Evolutionary conservation across 2,797 vertebrate genomes (phyloP), one percentile per base, ranked within the genome.

Genomic region (Takifugu rubripes): DNA sequence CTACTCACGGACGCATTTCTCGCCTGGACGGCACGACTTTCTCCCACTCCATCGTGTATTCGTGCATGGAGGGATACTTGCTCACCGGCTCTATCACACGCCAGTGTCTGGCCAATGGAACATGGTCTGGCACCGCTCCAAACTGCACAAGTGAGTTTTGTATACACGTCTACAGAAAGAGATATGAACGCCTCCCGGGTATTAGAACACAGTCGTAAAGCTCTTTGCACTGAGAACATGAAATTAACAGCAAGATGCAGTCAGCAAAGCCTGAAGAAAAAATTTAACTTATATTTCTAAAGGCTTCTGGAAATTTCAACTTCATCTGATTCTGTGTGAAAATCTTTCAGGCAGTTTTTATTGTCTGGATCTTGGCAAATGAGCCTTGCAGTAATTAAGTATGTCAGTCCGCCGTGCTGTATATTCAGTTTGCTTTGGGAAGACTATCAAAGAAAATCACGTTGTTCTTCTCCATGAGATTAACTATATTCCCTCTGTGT

Each of bases 41-140:
- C 79, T 93, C 95, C 61, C 95, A 95, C 81, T 94, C 96, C 25
- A 94, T 98, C 3, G 87, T 96, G 69, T 99, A 98, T 84, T 94
- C 94, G 1, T 99, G 97, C 8, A 75, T 92, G 80, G 96, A 97
- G 46, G 96, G 95, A 25, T 98, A 96, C 54, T 88, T 94, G 61
- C 92, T 99, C 69, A 92, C 92, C 14, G 97, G 97, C 24, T 89
- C 90, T 7, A 92, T 89, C 17, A 87, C 90, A 16, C 91, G 96
- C 42, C 94, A 95, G 44, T 99, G 97, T 72, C 91, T 96, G 66
- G 94, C 94, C 59, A 99, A 98, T 55, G 94, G 94, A 80, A 98
- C 97, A 0, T 99, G 97, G 97, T 96, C 96, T 67, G 94, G 94
- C 64, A 77, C 76, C 0, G 85, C 95, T 74, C 96, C 97, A 67